Conservation (phyloP, 2,113 vertebrate species). For the Eubucco bourcierii region DNA sequence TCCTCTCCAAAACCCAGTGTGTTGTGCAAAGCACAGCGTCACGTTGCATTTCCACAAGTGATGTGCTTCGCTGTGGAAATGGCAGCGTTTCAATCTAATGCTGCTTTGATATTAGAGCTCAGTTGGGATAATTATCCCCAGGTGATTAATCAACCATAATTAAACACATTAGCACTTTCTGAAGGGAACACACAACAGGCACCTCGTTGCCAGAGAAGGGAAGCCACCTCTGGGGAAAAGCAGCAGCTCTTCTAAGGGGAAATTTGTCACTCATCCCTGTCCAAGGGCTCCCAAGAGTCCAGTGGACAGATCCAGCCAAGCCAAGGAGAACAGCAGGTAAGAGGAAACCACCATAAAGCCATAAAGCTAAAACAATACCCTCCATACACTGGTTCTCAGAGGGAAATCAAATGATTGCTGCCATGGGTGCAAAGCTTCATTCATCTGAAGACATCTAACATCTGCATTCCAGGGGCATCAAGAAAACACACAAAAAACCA, state of each 20-base stretch:
- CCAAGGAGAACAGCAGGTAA: background rate
- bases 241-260: background rate
- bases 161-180: constrained; percentile 30
- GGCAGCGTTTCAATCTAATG: background rate
- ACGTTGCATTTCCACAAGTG: background rate
- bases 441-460: background rate
- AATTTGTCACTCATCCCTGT: background rate
- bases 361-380: background rate
- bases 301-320: background rate
- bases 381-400: background rate
- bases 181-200: background rate
- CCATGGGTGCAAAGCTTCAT: background rate
- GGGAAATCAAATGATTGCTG: background rate
- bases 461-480: background rate
- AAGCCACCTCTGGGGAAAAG: background rate
- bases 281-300: background rate
- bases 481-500: background rate
- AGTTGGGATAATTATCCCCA: constrained; percentile 37
- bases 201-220: background rate
- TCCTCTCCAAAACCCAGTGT: background rate
- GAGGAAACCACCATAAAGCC: background rate
- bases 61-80: background rate
- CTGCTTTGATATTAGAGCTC: background rate
- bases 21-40: background rate
- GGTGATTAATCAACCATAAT: constrained; percentile 42